Evolutionary conservation across 1,140 invertebrate genomes (phyloP).

Genomic region (Lepidurus couesii): DNA sequence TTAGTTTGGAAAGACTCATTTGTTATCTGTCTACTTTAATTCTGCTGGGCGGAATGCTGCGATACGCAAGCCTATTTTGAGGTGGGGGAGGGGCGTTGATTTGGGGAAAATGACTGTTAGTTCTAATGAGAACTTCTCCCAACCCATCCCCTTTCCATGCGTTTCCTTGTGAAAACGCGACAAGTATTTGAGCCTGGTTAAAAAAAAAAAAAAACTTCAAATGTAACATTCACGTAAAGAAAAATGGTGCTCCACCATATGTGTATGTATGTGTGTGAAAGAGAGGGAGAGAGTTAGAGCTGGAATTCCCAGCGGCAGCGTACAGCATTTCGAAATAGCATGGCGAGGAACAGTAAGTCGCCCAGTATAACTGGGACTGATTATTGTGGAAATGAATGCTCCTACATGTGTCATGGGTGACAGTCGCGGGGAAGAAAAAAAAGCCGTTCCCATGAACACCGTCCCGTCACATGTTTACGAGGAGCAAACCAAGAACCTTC

Average conservation of each 20-base stretch:
- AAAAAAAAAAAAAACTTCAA: background rate
- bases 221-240: background rate
- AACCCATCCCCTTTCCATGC: background rate
- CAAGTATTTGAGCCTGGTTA: background rate
- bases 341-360: background rate
- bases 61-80: background rate
- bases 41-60: background rate
- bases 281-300: background rate
- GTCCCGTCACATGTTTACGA: background rate
- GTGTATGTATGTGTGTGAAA: background rate
- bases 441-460: conserved; percentile 6
- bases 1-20: background rate
- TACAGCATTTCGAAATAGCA: background rate
- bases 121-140: background rate
- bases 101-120: background rate
- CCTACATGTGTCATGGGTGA: conserved; percentile 21
- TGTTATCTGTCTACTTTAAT: conserved; percentile 1
- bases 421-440: background rate
- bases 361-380: conserved; percentile 1
- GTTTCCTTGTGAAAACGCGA: background rate
- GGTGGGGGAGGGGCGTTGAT: background rate
- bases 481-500: background rate
- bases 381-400: conserved; percentile 16
- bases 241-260: background rate
- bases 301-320: background rate